These are phyloP conservation scores for Galaxea fascicularis DNA, from an alignment of 92 coral and sea anemone genomes.

Conservation along the genomic window DNA sequence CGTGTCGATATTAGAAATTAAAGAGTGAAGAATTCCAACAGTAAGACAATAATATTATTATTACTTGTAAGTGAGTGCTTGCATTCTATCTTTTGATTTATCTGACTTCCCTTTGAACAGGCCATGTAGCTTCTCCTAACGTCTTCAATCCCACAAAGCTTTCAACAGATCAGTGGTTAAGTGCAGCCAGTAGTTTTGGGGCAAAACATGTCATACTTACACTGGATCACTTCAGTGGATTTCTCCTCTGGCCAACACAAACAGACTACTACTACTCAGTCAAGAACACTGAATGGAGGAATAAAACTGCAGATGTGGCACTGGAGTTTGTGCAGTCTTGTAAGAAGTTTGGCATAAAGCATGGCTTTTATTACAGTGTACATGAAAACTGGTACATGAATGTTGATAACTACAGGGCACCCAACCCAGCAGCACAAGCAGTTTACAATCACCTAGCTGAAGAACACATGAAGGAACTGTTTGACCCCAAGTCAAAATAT, in stretches of 20 bases:
- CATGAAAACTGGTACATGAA: slow-evolving; percentile 82
- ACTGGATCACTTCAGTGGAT: slow-evolving; percentile 81
- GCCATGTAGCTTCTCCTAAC: slow-evolving; percentile 71
- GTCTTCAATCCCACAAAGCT: slow-evolving; percentile 70
- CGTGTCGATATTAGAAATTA: too few relatives aligned
- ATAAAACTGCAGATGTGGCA: slow-evolving; percentile 75
- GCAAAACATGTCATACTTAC: slow-evolving; percentile 79
- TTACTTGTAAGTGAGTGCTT: too few relatives aligned
- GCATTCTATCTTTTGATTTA: background rate
- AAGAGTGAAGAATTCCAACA: too few relatives aligned
- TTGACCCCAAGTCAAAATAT: slow-evolving; percentile 59
- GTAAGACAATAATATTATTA: too few relatives aligned
- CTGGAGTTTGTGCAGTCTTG: slow-evolving; percentile 77
- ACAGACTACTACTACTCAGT: slow-evolving; percentile 80
- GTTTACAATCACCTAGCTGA: slow-evolving; percentile 53
- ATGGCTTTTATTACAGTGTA: slow-evolving; percentile 75
- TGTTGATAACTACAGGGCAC: slow-evolving; percentile 55
- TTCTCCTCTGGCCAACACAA: slow-evolving; percentile 79
- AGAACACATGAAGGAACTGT: slow-evolving; percentile 65
- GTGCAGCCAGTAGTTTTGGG: slow-evolving; percentile 79
- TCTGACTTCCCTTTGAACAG: slow-evolving; percentile 17
- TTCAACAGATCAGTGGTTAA: slow-evolving; percentile 82
- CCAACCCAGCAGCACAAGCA: slow-evolving; percentile 40
- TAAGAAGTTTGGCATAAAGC: slow-evolving; percentile 56
- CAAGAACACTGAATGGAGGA: slow-evolving; percentile 69